phyloP scores from a whole-genome alignment of 2,888 invertebrate species.

The Drosophila flavopinicola region DNA sequence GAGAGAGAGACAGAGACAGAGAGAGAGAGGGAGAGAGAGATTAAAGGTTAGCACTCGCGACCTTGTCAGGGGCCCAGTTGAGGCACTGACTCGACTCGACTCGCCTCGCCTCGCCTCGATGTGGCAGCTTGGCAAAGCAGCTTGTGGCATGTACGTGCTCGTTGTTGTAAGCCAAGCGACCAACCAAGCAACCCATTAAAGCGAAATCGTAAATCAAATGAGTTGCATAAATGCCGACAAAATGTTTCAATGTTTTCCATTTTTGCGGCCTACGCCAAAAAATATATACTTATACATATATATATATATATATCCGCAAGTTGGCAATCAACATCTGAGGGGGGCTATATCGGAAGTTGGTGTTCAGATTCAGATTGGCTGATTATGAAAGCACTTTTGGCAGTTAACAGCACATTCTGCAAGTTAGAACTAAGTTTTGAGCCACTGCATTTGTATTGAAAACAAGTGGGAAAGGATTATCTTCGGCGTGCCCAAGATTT shows the following conservation, averaged over 20 bases:
- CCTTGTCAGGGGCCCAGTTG: conserved; percentile 57
- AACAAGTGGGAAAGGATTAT: too few relatives aligned
- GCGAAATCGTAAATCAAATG: conserved; percentile 74
- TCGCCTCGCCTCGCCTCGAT: background rate
- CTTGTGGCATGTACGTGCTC: conserved; percentile 80
- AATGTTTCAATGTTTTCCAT: conserved; percentile 75
- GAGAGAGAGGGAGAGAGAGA: conserved; percentile 39
- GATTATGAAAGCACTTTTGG: conserved; percentile 27
- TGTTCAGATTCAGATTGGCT: conserved; percentile 27
- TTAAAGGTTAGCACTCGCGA: conserved; percentile 79
- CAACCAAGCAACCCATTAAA: conserved; percentile 61
- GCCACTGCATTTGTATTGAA: too few relatives aligned
- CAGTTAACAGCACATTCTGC: conserved; percentile 9
- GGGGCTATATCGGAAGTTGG: conserved; percentile 1
- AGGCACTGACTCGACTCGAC: conserved; percentile 35
- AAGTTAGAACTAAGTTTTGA: background rate
- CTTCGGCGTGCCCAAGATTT: too few relatives aligned
- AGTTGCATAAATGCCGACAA: conserved; percentile 76
- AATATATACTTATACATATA: background rate
- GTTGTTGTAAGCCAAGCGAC: conserved; percentile 52
- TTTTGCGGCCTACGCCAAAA: conserved; percentile 50
- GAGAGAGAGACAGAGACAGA: conserved; percentile 25
- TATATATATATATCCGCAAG: background rate
- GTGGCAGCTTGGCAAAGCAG: conserved; percentile 66
- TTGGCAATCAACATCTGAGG: conserved; percentile 43